phyloP scores from a whole-genome alignment of 2,888 invertebrate species.

The Dicyrtoma fusca region DNA sequence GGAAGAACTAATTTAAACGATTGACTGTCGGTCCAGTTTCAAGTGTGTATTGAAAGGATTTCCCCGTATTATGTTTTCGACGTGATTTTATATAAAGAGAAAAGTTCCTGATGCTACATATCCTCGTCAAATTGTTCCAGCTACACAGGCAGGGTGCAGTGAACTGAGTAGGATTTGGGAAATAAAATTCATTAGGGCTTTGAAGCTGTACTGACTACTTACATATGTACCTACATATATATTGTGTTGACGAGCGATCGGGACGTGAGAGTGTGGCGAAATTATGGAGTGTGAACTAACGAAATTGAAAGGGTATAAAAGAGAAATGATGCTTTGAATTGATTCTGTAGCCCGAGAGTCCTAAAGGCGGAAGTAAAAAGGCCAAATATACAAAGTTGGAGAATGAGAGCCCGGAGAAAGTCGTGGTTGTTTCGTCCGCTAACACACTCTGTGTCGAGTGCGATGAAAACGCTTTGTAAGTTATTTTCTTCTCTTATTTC shows the following conservation, averaged over 20 bases:
- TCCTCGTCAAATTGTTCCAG: not conserved
- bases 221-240: too few species aligned
- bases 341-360: slow-evolving; percentile 55
- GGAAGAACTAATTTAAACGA: too few species aligned
- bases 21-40: too few species aligned
- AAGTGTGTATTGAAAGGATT: too few species aligned
- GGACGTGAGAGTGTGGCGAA: not conserved
- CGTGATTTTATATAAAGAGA: not conserved
- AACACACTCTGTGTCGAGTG: slow-evolving; percentile 57
- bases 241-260: not conserved
- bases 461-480: slow-evolving; percentile 57
- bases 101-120: not conserved
- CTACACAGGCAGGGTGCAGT: not conserved
- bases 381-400: slow-evolving; percentile 85
- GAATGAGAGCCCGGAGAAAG: slow-evolving; percentile 66
- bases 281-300: slow-evolving; percentile 32
- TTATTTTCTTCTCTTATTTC: slow-evolving; percentile 17
- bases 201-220: too few species aligned
- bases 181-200: too few species aligned
- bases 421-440: slow-evolving; percentile 55
- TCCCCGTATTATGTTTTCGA: too few species aligned
- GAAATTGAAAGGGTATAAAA: not conserved
- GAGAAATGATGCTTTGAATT: not conserved
- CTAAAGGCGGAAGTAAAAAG: slow-evolving; percentile 56
- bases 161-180: not conserved